Evolutionary conservation across 2,797 vertebrate genomes (phyloP), one percentile per base, ranked within the genome.

Genomic region (Peromyscus attwateri): DNA sequence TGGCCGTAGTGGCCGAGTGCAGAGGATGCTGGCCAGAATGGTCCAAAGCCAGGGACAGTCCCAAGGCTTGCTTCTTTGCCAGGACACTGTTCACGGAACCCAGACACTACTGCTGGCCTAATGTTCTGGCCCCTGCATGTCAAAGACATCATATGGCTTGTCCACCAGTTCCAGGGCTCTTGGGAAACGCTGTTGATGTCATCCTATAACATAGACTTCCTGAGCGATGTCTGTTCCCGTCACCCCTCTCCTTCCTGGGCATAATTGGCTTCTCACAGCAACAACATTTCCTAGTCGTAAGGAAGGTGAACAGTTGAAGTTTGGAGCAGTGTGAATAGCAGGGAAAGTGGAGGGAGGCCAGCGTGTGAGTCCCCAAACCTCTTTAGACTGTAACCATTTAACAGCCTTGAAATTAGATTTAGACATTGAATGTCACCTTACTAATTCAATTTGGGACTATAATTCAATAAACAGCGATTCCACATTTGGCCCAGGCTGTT

Each of bases 11-110:
- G 34, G 16, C 52, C 31, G 23, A 16, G 29, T 13, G 2, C 81
- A 21, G 57, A 25, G 29, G n/a, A 0, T 9, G 34, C 29, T 3
- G 2, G 21, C 0, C 1, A 66, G 43, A 29, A 17, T 23, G 31
- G 52, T 40, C n/a, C 27, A 49, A 31, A 43, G 3, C 7, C 40
- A 52, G n/a, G 4, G 62, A 31, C 5, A 3, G 31, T n/a, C 55
- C 73, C 9, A 0, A 77, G 23, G n/a, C 23, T 43, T 40, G 12
- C 66, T 81, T 12, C 66, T 57, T 17, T 37, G 14, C n/a, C 25
- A 57, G 12, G 5, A 55, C 49, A 73, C n/a, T 73, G 10, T 40
- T 87, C 25, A 40, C 16, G 1, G 49, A 87, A 40, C 25, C 49
- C n/a, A 31, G n/a, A 73, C 11, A 2, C 25, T 7, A 19, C 25